A percentile compares a stretch with the other conserved stretches of the same genome.
These are phyloP conservation scores for Choristoneura fumiferana DNA, from an alignment of 1,140 invertebrate genomes.

Conservation along the genomic window DNA sequence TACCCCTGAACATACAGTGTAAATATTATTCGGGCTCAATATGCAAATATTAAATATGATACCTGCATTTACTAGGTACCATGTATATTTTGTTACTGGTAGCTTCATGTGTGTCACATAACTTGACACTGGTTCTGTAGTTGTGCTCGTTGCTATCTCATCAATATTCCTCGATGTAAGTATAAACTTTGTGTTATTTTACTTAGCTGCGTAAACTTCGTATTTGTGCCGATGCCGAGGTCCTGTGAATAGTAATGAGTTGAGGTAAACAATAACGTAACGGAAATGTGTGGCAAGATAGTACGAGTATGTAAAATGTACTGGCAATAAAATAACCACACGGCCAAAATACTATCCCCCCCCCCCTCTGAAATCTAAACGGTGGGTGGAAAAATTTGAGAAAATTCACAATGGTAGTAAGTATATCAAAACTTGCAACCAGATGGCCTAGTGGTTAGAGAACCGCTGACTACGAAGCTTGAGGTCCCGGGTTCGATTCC, in stretches of 20 bases:
- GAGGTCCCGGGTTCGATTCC: too few species aligned
- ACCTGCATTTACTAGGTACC: neutral
- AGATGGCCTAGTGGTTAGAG: too few species aligned
- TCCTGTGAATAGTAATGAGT: neutral
- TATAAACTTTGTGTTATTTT: constrained; percentile 1
- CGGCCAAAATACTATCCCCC: too few species aligned
- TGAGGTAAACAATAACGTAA: neutral
- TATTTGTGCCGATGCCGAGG: neutral
- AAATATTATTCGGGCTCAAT: constrained; percentile 1
- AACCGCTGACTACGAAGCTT: too few species aligned
- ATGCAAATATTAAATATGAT: constrained; percentile 3
- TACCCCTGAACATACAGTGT: constrained; percentile 5
- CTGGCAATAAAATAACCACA: too few species aligned
- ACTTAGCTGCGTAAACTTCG: neutral
- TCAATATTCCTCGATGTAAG: constrained; percentile 18
- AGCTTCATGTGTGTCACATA: constrained; percentile 2
- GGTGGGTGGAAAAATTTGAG: too few species aligned
- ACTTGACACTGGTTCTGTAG: constrained; percentile 10
- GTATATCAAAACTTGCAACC: too few species aligned
- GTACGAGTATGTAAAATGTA: too few species aligned
- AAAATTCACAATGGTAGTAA: too few species aligned
- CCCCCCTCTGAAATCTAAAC: too few species aligned
- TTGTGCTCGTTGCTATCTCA: constrained; percentile 13
- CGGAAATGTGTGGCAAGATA: too few species aligned
- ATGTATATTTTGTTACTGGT: neutral